These are phyloP conservation scores for Phyllostomus discolor DNA, from an alignment of 2,113 vertebrate genomes.

Conservation along the genomic window DNA sequence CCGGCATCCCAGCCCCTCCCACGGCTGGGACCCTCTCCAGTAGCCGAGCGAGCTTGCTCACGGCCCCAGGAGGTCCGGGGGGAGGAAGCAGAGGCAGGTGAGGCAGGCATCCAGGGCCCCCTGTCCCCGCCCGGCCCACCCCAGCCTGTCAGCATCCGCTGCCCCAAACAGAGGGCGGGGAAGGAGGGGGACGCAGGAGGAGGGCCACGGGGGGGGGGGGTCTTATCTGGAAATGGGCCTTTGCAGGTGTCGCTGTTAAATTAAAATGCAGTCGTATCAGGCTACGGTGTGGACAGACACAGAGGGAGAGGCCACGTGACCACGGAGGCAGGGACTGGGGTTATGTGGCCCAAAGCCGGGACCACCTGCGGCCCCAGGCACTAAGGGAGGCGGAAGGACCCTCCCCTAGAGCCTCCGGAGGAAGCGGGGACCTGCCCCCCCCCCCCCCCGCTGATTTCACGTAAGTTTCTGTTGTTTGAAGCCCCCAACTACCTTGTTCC, in stretches of 20 bases:
- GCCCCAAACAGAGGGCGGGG: background rate
- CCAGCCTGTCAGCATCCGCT: background rate
- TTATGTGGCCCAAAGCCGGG: too few species aligned
- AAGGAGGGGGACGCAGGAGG: background rate
- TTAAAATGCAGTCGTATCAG: background rate
- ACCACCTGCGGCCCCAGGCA: too few species aligned
- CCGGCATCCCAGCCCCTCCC: too few species aligned
- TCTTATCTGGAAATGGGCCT: background rate
- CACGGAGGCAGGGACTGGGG: too few species aligned
- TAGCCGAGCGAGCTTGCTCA: too few species aligned
- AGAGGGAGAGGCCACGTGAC: background rate
- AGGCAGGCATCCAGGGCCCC: background rate
- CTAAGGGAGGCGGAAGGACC: too few species aligned
- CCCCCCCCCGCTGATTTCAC: too few species aligned
- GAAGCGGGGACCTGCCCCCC: too few species aligned
- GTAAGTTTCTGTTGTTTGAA: too few species aligned
- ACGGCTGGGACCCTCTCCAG: background rate
- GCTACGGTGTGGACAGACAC: background rate
- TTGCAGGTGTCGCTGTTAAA: background rate
- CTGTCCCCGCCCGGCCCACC: rapidly evolving
- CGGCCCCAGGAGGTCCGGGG: background rate
- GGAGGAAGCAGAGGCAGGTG: background rate
- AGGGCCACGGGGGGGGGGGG: too few species aligned
- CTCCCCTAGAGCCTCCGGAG: too few species aligned
- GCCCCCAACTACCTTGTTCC: too few species aligned